Evolutionary conservation across 2,797 vertebrate species (phyloP), one percentile per base, ranked within the genome.

Genomic region (Ataeniobius toweri): DNA sequence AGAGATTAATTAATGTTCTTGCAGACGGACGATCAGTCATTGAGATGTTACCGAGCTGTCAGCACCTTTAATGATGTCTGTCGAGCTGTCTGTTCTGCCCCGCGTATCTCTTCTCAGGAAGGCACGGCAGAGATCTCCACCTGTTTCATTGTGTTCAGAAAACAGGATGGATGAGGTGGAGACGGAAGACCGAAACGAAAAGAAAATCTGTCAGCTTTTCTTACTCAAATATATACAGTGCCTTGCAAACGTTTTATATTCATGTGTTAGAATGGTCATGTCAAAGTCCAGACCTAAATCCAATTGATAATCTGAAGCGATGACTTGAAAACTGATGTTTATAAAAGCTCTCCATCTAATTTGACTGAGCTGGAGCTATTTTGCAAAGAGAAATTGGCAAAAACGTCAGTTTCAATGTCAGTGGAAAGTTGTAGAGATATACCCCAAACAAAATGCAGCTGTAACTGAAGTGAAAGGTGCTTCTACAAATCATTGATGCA

Each of bases 11-110:
- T 36, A 4, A 65, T 14, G 70, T 59, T 84, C 78, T 58, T 79
- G 53, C 69, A 14, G 24, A 58, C n/a, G 56, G 84, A 61, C 56
- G 75, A 13, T 68, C 70, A 50, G 78, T 78, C 82, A 75, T 41
- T 2, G 2, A 74, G 56, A 77, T 41, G 36, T 83, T 67, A 56
- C n/a, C 0, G 4, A 83, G 78, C 81, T 83, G 83, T 92, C 89
- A 82, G 80, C 83, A 63, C 83, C 78, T 81, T 74, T 82, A 83
- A 80, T 77, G 80, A 81, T 6, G 56, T 55, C 50, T 50, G 51
- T 4, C 53, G 28, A 67, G 68, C 80, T 50, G 77, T 85, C 75
- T 76, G 73, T 53, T 50, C 74, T 75, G 44, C n/a, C 70, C 44
- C 14, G 7, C 39, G 84, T 63, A 58, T 5, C 0, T 41, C 39